Conservation (phyloP, 2,888 invertebrate genomes). For the Eristalis pertinax region DNA sequence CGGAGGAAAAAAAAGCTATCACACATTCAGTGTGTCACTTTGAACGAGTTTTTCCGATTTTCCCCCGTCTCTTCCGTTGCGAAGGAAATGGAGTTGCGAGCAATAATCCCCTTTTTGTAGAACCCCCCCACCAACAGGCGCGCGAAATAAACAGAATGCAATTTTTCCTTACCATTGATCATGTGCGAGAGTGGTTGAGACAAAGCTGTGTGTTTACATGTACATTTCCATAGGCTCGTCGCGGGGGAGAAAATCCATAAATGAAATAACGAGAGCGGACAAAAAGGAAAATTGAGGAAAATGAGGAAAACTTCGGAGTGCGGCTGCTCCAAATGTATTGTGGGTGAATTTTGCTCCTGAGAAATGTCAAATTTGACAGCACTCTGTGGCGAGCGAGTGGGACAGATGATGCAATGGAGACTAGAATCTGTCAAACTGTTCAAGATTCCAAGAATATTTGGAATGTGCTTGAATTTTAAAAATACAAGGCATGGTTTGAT, state of each 20-base stretch:
- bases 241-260: conserved; percentile 48
- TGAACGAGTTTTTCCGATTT: conserved; percentile 42
- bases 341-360: conserved; percentile 34
- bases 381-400: background rate
- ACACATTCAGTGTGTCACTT: conserved; percentile 46
- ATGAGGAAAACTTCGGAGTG: conserved; percentile 38
- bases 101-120: background rate
- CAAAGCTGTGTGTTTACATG: conserved; percentile 63
- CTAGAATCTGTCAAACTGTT: background rate
- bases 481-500: too few relatives aligned
- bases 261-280: conserved; percentile 24
- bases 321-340: conserved; percentile 53
- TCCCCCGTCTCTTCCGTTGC: conserved; percentile 24
- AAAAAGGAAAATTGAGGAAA: conserved; percentile 21
- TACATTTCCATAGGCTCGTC: conserved; percentile 22
- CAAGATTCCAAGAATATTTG: background rate
- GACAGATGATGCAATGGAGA: background rate
- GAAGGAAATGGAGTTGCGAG: conserved; percentile 34
- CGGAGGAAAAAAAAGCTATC: conserved; percentile 13
- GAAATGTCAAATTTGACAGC: conserved; percentile 46
- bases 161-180: conserved; percentile 57
- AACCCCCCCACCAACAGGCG: conserved; percentile 22
- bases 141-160: conserved; percentile 48
- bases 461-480: background rate
- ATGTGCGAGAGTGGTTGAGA: conserved; percentile 65